A percentile compares a stretch with the other conserved stretches of the same genome.
Conservation (phyloP, 2,888 invertebrate species). For the Cheilosia pagana region DNA sequence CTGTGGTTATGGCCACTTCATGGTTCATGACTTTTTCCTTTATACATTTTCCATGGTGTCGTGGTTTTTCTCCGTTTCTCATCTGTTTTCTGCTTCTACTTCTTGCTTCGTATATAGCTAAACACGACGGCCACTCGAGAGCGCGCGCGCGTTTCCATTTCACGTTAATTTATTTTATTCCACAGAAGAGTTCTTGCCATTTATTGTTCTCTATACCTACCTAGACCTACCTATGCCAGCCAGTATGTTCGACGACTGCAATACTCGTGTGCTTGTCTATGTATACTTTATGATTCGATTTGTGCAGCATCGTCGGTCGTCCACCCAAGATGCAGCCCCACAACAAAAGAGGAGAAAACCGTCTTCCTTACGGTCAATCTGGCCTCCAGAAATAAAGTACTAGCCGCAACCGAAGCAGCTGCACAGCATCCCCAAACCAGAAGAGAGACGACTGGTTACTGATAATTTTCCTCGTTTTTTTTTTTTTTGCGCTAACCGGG, state of each 20-base stretch:
- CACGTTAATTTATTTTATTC: conserved; percentile 73
- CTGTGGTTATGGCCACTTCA: conserved; percentile 72
- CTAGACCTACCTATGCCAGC: background rate
- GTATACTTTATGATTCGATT: conserved; percentile 70
- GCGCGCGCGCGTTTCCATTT: conserved; percentile 56
- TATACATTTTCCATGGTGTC: conserved; percentile 62
- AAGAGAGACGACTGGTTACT: conserved; percentile 38
- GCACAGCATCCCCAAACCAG: conserved; percentile 11
- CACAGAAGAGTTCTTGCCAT: conserved; percentile 43
- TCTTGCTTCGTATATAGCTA: background rate
- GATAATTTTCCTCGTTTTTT: conserved; percentile 65
- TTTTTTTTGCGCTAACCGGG: too few species aligned
- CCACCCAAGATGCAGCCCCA: conserved; percentile 51
- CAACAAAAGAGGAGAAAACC: conserved; percentile 36
- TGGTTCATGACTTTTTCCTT: conserved; percentile 63
- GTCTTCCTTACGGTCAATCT: conserved; percentile 73
- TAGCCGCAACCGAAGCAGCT: conserved; percentile 47
- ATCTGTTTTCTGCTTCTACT: background rate
- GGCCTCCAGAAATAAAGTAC: conserved; percentile 57
- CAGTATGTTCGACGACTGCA: conserved; percentile 3
- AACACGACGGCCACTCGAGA: background rate
- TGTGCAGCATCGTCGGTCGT: conserved; percentile 2
- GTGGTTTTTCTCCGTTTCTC: conserved; percentile 28
- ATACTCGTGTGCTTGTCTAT: conserved; percentile 36
- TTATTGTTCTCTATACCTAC: conserved; percentile 33